phyloP scores from a whole-genome alignment of 2,113 vertebrate species.

The Motacilla alba region DNA sequence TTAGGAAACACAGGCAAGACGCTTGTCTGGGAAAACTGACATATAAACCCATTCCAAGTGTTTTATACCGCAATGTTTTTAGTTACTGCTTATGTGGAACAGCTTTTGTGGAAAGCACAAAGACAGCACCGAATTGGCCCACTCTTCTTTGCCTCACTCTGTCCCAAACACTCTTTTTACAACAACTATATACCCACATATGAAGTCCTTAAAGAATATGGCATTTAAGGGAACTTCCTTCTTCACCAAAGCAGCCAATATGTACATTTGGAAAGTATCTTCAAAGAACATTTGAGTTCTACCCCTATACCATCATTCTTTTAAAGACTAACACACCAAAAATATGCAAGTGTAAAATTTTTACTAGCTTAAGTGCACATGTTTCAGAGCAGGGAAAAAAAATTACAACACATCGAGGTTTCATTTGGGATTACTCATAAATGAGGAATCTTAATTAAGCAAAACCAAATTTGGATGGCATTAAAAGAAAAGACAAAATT shows the following conservation, averaged over 20 bases:
- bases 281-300: not conserved
- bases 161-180: not conserved
- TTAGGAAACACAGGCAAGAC: not conserved
- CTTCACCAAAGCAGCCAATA: not conserved
- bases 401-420: not conserved
- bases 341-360: not conserved
- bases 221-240: not conserved
- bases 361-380: not conserved
- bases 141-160: not conserved
- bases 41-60: slow-evolving; percentile 33
- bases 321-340: not conserved
- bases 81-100: slow-evolving; percentile 27
- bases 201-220: not conserved
- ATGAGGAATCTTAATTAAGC: slow-evolving; percentile 2
- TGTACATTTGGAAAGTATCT: not conserved
- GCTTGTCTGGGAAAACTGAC: slow-evolving; percentile 18
- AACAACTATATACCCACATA: not conserved
- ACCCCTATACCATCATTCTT: not conserved
- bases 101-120: slow-evolving; percentile 5
- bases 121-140: not conserved
- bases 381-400: not conserved
- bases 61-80: slow-evolving; percentile 27
- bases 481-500: not conserved
- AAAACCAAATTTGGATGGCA: not conserved
- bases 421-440: not conserved